These are phyloP conservation scores for Pantala flavescens DNA, from an alignment of 1,140 invertebrate species.

Conservation along the genomic window DNA sequence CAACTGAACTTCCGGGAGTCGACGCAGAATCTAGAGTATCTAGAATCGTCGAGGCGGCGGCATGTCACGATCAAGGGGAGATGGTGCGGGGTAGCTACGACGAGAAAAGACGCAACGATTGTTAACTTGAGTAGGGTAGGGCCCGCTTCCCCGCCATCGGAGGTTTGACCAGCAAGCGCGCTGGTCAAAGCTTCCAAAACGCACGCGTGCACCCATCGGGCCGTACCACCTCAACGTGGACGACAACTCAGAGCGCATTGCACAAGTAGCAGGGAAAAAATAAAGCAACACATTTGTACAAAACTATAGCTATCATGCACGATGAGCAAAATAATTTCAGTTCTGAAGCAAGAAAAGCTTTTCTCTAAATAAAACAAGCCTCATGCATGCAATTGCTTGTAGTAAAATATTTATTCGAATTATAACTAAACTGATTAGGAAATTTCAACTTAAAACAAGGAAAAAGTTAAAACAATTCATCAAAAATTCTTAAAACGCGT, in stretches of 20 bases:
- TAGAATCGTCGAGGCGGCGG: slow-evolving; percentile 22
- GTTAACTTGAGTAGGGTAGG: slow-evolving; percentile 11
- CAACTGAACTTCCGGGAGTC: slow-evolving; percentile 11
- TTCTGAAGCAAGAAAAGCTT: too few species aligned
- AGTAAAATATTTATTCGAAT: too few species aligned
- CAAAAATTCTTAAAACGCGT: too few species aligned
- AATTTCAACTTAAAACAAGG: too few species aligned
- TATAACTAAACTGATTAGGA: too few species aligned
- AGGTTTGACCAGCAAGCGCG: slow-evolving; percentile 6
- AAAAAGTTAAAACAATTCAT: too few species aligned
- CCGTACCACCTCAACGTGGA: neutral
- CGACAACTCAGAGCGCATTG: neutral
- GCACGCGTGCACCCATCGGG: neutral
- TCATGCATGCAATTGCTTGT: too few species aligned
- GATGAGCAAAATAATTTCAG: too few species aligned
- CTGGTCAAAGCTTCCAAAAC: neutral
- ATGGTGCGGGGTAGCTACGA: slow-evolving; percentile 22
- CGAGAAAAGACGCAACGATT: slow-evolving; percentile 9
- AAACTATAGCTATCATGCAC: neutral
- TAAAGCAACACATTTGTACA: neutral
- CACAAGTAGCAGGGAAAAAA: neutral
- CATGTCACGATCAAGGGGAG: slow-evolving; percentile 22
- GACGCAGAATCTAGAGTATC: slow-evolving; percentile 18
- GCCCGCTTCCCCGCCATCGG: neutral
- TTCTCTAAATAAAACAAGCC: too few species aligned